Evolutionary conservation across 2,797 vertebrate species (phyloP), one percentile per base, ranked within the genome.

Genomic region (Melanogrammus aeglefinus): DNA sequence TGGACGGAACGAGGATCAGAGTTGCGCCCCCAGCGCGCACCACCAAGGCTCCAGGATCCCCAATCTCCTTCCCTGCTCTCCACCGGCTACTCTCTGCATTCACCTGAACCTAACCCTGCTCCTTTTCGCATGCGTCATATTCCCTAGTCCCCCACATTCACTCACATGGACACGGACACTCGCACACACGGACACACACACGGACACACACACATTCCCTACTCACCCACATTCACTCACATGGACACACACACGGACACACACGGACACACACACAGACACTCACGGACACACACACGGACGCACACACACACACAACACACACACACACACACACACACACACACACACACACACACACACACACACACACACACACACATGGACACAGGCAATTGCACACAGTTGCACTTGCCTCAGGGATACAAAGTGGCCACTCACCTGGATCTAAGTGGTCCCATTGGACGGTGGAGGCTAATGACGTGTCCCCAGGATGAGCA

Each of bases 401-500:
- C 24, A 31, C 79, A 80, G 75, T 79, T 79, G 72, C 80, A 80
- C 75, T 89, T 82, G 89, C 90, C 89, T 90, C 80, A 81, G 77
- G 87, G 88, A 86, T 88, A 88, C 88, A 69, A 78, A 86, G 82
- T 89, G 90, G 80, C 90, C 90, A 87, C 86, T 93, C 93, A 93
- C 92, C 91, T 93, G 92, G 88, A 91, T 90, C 90, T 89, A 91
- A 92, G 85, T 82, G 79, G 83, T 90, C 93, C 91, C 89, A 3
- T 85, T 85, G 91, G 92, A 87, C 81, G 73, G 78, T 47, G 77
- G 78, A 82, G 82, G 86, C 91, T 93, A 95, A 94, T 91, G 94
- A 93, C 90, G 91, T 91, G 89, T 92, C 89, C 92, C 88, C 90
- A 86, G 91, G 89, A 85, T 93, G 92, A 94, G 89, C 92, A 88